A percentile compares a stretch with the other conserved stretches of the same genome.
phyloP scores from a whole-genome alignment of 1,140 invertebrate genomes.

The Stegodyphus mimosarum region DNA sequence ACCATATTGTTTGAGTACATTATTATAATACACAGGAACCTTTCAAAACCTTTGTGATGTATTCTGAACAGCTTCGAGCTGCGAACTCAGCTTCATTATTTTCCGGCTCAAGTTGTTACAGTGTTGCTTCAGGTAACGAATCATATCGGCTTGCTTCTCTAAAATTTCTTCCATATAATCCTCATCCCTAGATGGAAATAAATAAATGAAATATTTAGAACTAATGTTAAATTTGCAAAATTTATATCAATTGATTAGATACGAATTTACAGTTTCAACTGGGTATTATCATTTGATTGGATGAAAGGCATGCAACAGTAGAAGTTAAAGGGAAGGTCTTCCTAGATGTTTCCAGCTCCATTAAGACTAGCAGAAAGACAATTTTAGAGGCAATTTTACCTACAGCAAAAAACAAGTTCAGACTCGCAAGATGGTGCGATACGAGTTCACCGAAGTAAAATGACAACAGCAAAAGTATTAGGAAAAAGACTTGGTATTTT shows the following conservation, averaged over 20 bases:
- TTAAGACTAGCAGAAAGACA: too few species aligned
- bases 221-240: neutral
- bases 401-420: too few species aligned
- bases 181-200: conserved; percentile 66
- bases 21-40: neutral
- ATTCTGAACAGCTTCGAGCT: conserved; percentile 62
- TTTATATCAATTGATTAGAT: neutral
- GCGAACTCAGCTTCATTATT: conserved; percentile 65
- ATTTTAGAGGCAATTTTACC: too few species aligned
- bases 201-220: neutral
- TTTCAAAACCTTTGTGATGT: conserved; percentile 16
- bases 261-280: neutral
- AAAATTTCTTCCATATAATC: conserved; percentile 67
- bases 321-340: too few species aligned
- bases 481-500: too few species aligned
- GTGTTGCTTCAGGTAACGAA: conserved; percentile 67
- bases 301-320: too few species aligned
- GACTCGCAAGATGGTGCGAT: too few species aligned
- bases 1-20: too few species aligned
- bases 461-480: too few species aligned
- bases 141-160: conserved; percentile 69
- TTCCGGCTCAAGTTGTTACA: conserved; percentile 66
- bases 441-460: too few species aligned
- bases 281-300: neutral
- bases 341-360: too few species aligned